Percentiles rank a stretch among this genome's conserved stretches.
Conservation (phyloP, 2,888 invertebrate genomes). For the Aethes cnicana region DNA sequence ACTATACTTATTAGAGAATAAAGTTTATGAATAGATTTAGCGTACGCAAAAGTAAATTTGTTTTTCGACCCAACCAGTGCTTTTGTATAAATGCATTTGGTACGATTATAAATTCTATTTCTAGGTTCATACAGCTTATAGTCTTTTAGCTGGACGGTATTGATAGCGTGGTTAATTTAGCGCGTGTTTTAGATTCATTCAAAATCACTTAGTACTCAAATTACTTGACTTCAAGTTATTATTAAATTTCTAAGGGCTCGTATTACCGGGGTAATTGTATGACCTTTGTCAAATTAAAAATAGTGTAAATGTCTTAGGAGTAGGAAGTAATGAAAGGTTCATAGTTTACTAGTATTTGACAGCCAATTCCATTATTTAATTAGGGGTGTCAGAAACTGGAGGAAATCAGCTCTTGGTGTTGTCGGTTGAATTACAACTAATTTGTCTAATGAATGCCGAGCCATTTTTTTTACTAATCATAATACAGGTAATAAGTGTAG, state of each 20-base stretch:
- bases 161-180: conserved; percentile 35
- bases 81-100: neutral
- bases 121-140: neutral
- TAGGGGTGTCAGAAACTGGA: conserved; percentile 51
- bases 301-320: conserved; percentile 57
- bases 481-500: too few species aligned
- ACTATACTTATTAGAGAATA: conserved; percentile 20
- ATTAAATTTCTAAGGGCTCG: conserved; percentile 57
- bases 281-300: conserved; percentile 59
- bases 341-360: conserved; percentile 47
- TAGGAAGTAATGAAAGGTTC: conserved; percentile 45
- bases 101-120: conserved; percentile 3
- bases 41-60: neutral
- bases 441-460: too few species aligned
- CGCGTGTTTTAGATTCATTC: conserved; percentile 42
- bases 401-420: too few species aligned
- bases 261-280: conserved; percentile 51
- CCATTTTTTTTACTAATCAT: too few species aligned
- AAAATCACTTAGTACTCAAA: conserved; percentile 66
- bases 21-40: neutral
- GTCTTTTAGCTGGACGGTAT: neutral
- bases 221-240: conserved; percentile 66
- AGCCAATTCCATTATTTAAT: conserved; percentile 56
- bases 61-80: neutral
- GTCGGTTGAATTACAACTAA: too few species aligned